Base-by-base conservation (phyloP, 2,888 invertebrate species). In the Drosophila putrida region DNA sequence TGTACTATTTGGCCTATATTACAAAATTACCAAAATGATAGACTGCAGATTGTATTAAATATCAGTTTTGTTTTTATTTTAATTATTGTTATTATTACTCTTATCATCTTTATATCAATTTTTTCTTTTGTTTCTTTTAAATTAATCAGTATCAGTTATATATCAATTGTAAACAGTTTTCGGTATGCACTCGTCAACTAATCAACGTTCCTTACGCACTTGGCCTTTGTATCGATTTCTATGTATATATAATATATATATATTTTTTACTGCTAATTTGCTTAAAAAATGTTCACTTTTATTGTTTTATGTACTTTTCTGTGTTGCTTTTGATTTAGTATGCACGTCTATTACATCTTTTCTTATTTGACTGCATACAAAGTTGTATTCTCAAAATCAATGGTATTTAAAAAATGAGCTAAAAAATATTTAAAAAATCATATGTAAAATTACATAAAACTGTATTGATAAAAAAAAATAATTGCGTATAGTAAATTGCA, bases 31-130 rank as follows among this genome's bases (percentile, higher is more conserved):
- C 53, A 68, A 77, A 72, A 77, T 71, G 66, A 80, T 71, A 75
- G 66, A 82, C 78, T 73, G 76, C 62, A 38, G 54, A 66, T 84
- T 82, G 80, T 83, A 83, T 83, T 83, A 84, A 83, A 87, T 87
- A 83, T 87, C 82, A 87, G 79, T 82, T 83, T 87, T 70, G 67
- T 58, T 82, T 83, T 87, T 77, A 64, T 83, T 87, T 84, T 81
- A 75, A 68, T 83, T 83, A 78, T 87, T 87, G 71, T 82, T 87
- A 87, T 73, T 84, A 78, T 87, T 83, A 79, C 75, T 81, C 75
- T 81, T 49, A 49, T 49, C 59, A 27, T 78, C 47, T 70, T 57
- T 55, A 47, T 59, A 27, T 51, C 36, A 39, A 70, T 41, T 64
- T 75, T 36, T 31, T 20, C 53, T n/a, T 39, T 62, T 63, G 39